phyloP scores from a whole-genome alignment of 2,888 invertebrate genomes.

The Nebria brevicollis region DNA sequence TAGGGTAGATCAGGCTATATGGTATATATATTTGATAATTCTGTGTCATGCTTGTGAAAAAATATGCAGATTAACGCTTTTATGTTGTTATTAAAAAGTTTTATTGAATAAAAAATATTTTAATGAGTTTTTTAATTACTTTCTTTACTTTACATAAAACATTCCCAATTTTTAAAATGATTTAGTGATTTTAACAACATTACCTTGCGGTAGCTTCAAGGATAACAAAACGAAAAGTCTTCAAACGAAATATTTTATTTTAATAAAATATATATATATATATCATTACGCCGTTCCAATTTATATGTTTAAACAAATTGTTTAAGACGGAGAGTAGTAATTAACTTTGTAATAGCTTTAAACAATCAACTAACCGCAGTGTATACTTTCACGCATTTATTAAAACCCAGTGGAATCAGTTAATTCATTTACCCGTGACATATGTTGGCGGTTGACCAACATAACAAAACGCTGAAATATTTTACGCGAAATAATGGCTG shows the following conservation, averaged over 20 bases:
- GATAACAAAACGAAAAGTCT: no score
- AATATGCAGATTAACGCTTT: neutral
- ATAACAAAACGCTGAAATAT: neutral
- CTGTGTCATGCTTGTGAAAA: neutral
- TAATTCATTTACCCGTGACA: neutral
- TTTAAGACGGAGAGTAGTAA: no score
- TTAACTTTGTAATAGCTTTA: no score
- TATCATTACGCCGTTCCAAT: no score
- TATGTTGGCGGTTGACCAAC: conserved; percentile 1
- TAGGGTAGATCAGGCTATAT: no score
- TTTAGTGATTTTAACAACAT: neutral
- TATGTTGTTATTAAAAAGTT: neutral
- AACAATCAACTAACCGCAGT: no score
- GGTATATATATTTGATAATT: neutral
- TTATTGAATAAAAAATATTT: neutral
- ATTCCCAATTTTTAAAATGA: neutral
- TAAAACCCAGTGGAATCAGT: neutral
- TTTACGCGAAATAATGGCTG: neutral
- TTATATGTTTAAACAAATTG: no score
- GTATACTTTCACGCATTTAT: neutral
- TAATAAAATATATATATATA: no score
- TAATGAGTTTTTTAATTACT: neutral
- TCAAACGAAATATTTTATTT: no score
- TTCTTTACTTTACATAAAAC: neutral
- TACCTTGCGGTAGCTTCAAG: neutral